Evolutionary conservation across 2,888 invertebrate genomes (phyloP).

Genomic region (Molanna angustata): DNA sequence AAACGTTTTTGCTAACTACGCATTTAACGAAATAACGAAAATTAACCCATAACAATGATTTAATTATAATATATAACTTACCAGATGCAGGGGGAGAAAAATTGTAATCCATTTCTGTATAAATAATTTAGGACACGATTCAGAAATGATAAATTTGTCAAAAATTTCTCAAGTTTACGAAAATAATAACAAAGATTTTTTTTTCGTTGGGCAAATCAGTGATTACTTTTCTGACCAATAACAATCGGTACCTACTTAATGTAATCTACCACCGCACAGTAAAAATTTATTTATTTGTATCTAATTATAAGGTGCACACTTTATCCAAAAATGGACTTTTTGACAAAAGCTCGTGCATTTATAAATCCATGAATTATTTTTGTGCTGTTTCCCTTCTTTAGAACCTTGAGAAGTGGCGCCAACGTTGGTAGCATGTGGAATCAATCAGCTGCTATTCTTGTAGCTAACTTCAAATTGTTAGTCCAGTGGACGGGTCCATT

Average conservation of each 20-base stretch:
- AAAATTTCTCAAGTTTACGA: too few relatives aligned
- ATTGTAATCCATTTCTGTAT: conserved; percentile 3
- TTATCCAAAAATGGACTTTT: too few relatives aligned
- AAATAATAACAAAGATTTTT: neutral
- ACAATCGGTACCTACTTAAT: neutral
- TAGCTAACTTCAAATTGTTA: conserved; percentile 21
- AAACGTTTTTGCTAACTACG: too few relatives aligned
- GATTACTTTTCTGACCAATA: neutral
- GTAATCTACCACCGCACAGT: too few relatives aligned
- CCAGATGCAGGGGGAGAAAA: conserved; percentile 8
- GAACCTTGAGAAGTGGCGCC: conserved; percentile 23
- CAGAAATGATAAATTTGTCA: neutral
- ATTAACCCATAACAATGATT: too few relatives aligned
- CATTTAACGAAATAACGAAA: too few relatives aligned
- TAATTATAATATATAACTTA: neutral
- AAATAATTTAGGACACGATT: neutral
- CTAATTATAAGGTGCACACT: too few relatives aligned
- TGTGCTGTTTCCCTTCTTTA: too few relatives aligned
- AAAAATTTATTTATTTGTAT: too few relatives aligned
- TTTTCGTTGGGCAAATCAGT: neutral
- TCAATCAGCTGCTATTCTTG: conserved; percentile 21
- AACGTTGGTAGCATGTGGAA: conserved; percentile 19
- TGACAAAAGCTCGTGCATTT: too few relatives aligned
- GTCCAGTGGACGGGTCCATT: conserved; percentile 31
- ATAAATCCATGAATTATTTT: too few relatives aligned